These are phyloP conservation scores for Exephanes ischioxanthus DNA, from an alignment of 2,888 invertebrate genomes.

Conservation along the genomic window DNA sequence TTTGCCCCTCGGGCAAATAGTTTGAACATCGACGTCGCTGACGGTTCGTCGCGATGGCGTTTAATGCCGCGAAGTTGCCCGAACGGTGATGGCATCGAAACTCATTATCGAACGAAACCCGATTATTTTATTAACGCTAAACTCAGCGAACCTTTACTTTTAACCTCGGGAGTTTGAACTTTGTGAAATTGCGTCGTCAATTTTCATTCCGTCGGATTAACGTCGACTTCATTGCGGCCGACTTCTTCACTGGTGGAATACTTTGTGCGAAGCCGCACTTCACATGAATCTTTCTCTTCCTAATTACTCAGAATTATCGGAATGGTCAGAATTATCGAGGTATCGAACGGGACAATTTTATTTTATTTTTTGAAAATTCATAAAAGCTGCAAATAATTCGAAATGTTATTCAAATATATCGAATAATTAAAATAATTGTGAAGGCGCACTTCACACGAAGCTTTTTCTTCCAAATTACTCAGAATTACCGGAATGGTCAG, in stretches of 20 bases:
- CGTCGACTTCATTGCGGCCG: not conserved
- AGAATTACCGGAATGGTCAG: too few relatives aligned
- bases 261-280: too few relatives aligned
- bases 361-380: not conserved
- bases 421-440: not conserved
- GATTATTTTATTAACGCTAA: constrained; percentile 12
- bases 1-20: constrained; percentile 20
- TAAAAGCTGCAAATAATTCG: not conserved
- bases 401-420: not conserved
- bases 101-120: not conserved
- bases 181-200: not conserved
- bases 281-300: too few relatives aligned
- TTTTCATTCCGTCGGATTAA: constrained; percentile 25
- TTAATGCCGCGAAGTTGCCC: not conserved
- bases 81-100: not conserved
- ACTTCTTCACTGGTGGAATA: not conserved
- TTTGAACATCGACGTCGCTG: not conserved
- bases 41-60: constrained; percentile 28
- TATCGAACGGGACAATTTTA: too few relatives aligned
- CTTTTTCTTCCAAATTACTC: too few relatives aligned
- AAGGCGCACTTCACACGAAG: too few relatives aligned
- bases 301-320: too few relatives aligned
- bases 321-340: too few relatives aligned
- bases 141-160: not conserved
- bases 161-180: not conserved